Conservation (phyloP, 2,888 invertebrate genomes). For the Alviniconcha strummeri region DNA sequence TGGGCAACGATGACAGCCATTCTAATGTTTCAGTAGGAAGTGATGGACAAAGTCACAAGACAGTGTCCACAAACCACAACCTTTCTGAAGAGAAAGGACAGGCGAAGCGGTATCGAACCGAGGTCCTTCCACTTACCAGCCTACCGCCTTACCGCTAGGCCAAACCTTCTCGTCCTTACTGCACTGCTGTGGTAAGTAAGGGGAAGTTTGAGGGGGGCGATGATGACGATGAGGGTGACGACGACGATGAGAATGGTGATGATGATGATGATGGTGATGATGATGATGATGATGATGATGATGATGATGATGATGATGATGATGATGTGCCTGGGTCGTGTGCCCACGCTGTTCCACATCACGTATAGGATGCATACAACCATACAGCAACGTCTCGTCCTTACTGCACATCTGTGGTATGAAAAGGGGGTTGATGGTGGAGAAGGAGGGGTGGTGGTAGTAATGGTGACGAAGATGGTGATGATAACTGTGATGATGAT, state of each 20-base stretch:
- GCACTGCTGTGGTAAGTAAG: background rate
- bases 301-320: background rate
- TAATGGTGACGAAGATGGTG: background rate
- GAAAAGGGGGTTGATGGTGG: too few relatives aligned
- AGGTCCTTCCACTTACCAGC: too few relatives aligned
- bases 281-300: conserved; percentile 27
- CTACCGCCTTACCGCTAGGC: too few relatives aligned
- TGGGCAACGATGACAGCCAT: too few relatives aligned
- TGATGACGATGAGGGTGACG: conserved; percentile 27
- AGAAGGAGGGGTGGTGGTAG: background rate
- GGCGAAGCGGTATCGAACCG: too few relatives aligned
- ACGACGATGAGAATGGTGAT: background rate
- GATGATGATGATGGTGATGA: conserved; percentile 13
- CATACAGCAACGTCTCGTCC: too few relatives aligned
- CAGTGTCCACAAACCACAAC: too few relatives aligned
- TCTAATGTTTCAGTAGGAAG: too few relatives aligned
- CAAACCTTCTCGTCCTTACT: too few relatives aligned
- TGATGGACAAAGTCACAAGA: too few relatives aligned
- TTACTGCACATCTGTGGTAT: too few relatives aligned
- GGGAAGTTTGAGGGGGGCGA: conserved; percentile 15
- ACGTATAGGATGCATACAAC: conserved; percentile 87
- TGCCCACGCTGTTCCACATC: conserved; percentile 90
- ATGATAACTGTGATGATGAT: background rate
- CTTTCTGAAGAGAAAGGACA: too few relatives aligned
- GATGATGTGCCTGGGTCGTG: background rate